Conservation (phyloP, 2,113 vertebrate species). For the Sapajus apella region DNA sequence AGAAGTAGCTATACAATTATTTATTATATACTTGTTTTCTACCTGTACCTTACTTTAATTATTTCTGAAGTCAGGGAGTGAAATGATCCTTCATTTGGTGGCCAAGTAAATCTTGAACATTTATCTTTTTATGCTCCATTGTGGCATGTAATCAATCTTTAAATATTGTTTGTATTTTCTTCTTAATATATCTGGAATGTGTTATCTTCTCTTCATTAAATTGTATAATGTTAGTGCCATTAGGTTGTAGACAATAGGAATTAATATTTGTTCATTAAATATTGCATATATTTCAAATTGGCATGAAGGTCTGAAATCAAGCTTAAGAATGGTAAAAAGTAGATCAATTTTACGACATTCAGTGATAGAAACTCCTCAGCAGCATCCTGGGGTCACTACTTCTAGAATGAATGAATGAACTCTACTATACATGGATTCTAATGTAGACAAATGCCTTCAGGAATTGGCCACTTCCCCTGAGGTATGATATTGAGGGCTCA, state of each 20-base stretch:
- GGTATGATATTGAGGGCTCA: not conserved
- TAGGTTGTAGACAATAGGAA: not conserved
- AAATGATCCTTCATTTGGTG: not conserved
- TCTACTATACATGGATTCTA: not conserved
- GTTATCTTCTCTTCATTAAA: not conserved
- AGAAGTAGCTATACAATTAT: not conserved
- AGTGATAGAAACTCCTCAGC: not conserved
- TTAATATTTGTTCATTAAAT: not conserved
- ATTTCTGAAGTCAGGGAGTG: not conserved
- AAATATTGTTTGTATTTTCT: not conserved
- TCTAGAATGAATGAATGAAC: not conserved
- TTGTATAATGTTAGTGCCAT: not conserved
- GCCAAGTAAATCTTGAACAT: not conserved
- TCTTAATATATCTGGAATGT: not conserved
- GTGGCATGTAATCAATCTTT: not conserved
- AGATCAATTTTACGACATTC: not conserved
- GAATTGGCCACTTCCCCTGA: not conserved
- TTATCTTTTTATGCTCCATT: not conserved
- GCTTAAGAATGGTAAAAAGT: not conserved
- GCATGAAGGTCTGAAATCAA: not conserved
- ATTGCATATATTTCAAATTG: not conserved
- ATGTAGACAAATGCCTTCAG: not conserved
- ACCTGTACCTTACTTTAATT: not conserved
- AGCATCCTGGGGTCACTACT: not conserved
- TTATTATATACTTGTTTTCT: not conserved